Percentiles rank a stretch among this genome's conserved stretches.
Conservation (phyloP, 2,797 vertebrate genomes). For the Microcaecilia unicolor region DNA sequence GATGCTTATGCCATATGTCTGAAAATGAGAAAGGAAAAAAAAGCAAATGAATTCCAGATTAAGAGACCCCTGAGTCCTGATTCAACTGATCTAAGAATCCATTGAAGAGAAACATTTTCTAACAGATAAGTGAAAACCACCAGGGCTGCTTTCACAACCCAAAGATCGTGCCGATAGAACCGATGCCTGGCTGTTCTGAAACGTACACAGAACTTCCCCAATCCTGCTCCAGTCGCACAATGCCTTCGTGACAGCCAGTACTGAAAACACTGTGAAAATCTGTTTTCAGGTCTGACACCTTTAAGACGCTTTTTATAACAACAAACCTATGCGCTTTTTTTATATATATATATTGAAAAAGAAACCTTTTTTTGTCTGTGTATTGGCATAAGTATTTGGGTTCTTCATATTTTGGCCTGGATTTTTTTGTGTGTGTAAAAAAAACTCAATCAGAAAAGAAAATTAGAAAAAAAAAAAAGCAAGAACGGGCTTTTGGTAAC, state of each 20-base stretch:
- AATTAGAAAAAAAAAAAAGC: constrained; percentile 15
- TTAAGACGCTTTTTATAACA: constrained; percentile 55
- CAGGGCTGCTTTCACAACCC: constrained; percentile 1
- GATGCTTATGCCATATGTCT: too few relatives aligned
- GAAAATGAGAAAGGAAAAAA: too few relatives aligned
- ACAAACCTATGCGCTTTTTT: constrained; percentile 60
- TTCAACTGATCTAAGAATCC: too few relatives aligned
- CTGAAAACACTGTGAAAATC: constrained; percentile 66
- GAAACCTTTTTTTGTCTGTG: constrained; percentile 43
- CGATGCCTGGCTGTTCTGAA: constrained; percentile 21
- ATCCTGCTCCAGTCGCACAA: constrained; percentile 49
- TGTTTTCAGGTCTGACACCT: constrained; percentile 64
- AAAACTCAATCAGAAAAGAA: constrained; percentile 48
- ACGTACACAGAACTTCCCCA: constrained; percentile 49
- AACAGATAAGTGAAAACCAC: constrained; percentile 16
- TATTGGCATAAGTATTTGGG: constrained; percentile 47
- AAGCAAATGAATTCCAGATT: too few relatives aligned
- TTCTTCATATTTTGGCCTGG: too few relatives aligned
- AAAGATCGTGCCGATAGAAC: constrained; percentile 21
- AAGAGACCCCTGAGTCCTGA: too few relatives aligned
- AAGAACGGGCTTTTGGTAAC: constrained; percentile 49
- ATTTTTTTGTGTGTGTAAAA: too few relatives aligned
- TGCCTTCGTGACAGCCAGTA: constrained; percentile 61
- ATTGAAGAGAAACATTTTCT: constrained; percentile 5
- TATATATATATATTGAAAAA: constrained; percentile 63